phyloP scores from a whole-genome alignment of 2,113 vertebrate species.

The Nannobrachium achirus region DNA sequence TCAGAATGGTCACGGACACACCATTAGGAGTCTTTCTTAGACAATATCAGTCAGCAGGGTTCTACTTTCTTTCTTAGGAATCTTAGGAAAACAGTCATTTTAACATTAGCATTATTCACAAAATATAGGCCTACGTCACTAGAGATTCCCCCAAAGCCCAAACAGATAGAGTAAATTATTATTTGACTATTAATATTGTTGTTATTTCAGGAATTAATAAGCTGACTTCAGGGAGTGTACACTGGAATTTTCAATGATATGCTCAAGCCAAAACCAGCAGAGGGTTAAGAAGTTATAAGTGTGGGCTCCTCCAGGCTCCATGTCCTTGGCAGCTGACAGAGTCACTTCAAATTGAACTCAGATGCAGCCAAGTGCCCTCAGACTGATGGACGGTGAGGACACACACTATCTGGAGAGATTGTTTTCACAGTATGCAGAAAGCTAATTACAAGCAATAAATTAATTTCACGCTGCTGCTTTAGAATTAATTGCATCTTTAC shows the following conservation, averaged over 20 bases:
- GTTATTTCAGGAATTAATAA: background rate
- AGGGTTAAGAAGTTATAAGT: conserved; percentile 39
- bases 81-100: background rate
- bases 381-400: conserved; percentile 49
- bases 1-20: too few relatives aligned
- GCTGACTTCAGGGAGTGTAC: background rate
- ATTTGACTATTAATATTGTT: too few relatives aligned
- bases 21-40: too few relatives aligned
- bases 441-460: conserved; percentile 80
- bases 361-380: conserved; percentile 60
- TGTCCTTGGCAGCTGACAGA: conserved; percentile 49
- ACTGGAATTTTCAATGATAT: too few relatives aligned
- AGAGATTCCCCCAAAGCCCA: too few relatives aligned
- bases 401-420: conserved; percentile 67
- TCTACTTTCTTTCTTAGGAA: background rate
- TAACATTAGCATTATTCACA: too few relatives aligned
- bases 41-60: too few relatives aligned
- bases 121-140: too few relatives aligned
- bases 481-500: conserved; percentile 77
- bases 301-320: background rate
- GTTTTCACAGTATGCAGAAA: conserved; percentile 77
- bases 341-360: conserved; percentile 45
- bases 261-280: conserved; percentile 32
- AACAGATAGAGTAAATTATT: too few relatives aligned
- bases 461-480: conserved; percentile 79